Evolutionary conservation across 2,113 vertebrate species (phyloP).

Genomic region (Entelurus aequoreus): DNA sequence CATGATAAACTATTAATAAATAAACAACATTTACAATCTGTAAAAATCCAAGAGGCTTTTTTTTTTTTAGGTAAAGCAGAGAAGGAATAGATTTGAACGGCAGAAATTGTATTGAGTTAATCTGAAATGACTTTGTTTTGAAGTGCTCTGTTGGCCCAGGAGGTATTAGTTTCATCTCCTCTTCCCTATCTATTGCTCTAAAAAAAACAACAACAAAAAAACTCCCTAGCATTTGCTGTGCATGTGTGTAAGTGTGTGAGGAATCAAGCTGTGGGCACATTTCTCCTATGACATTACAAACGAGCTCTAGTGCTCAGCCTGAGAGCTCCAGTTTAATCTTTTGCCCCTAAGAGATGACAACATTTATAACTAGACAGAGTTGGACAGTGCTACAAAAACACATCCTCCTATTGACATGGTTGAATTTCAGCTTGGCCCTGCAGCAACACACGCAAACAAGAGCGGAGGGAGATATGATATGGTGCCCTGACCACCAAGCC

Average conservation of each 20-base stretch:
- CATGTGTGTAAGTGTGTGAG: constrained; percentile 6
- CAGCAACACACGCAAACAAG: constrained; percentile 22
- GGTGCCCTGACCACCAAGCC: constrained; percentile 7
- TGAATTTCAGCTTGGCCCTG: constrained; percentile 29
- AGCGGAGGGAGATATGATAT: constrained; percentile 14
- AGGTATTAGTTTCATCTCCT: no score
- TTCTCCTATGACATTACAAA: constrained; percentile 39
- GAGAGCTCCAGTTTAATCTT: constrained; percentile 54
- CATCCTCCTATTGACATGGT: constrained; percentile 36
- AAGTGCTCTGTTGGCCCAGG: no score
- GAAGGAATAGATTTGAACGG: no score
- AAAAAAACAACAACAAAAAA: no score
- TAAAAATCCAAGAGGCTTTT: no score
- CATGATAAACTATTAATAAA: no score
- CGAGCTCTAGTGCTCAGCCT: constrained; percentile 37
- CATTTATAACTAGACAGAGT: constrained; percentile 50
- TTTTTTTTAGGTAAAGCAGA: no score
- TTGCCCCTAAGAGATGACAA: constrained; percentile 48
- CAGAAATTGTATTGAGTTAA: no score
- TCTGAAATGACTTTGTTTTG: no score
- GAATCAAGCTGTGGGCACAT: constrained; percentile 32
- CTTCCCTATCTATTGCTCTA: no score
- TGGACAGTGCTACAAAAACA: constrained; percentile 16
- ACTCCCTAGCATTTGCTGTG: neutral
- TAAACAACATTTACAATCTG: no score